Conservation (phyloP, 2,888 invertebrate genomes). For the Drosophila eohydei region DNA sequence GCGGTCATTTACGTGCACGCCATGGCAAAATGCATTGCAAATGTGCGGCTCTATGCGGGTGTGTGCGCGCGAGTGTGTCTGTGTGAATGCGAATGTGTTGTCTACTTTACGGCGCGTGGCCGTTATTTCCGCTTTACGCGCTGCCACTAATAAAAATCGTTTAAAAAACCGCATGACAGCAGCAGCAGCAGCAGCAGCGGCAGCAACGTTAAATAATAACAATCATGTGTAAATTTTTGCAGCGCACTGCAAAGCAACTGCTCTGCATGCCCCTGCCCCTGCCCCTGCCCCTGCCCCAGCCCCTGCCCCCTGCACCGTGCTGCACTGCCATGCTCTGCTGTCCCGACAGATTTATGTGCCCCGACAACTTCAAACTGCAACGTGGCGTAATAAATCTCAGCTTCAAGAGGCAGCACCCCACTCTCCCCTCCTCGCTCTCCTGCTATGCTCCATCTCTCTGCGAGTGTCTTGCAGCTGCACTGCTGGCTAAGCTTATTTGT, state of each 20-base stretch:
- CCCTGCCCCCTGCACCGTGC: accelerated
- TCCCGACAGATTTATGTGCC: conserved; percentile 69
- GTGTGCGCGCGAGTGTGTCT: background rate
- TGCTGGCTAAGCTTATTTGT: conserved; percentile 70
- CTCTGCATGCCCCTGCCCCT: background rate
- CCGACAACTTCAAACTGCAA: conserved; percentile 78
- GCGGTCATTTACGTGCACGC: conserved; percentile 79
- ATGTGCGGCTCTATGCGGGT: conserved; percentile 1
- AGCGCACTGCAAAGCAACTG: conserved; percentile 17
- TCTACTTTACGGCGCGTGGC: conserved; percentile 80
- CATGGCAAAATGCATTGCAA: conserved; percentile 70
- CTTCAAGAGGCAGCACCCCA: conserved; percentile 46
- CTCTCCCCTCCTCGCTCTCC: background rate
- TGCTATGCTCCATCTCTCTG: background rate
- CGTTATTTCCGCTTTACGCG: conserved; percentile 76
- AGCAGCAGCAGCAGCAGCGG: conserved; percentile 35
- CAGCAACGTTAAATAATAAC: conserved; percentile 73
- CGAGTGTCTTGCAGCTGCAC: conserved; percentile 35
- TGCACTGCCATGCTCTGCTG: conserved; percentile 10
- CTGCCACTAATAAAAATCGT: conserved; percentile 77
- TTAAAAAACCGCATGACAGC: conserved; percentile 77
- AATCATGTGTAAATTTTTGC: conserved; percentile 71
- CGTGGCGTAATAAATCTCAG: conserved; percentile 75
- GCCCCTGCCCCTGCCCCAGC: too few species aligned
- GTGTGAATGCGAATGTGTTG: conserved; percentile 57